These are phyloP conservation scores for Laterallus jamaicensis DNA, from an alignment of 2,113 vertebrate species.

Conservation along the genomic window DNA sequence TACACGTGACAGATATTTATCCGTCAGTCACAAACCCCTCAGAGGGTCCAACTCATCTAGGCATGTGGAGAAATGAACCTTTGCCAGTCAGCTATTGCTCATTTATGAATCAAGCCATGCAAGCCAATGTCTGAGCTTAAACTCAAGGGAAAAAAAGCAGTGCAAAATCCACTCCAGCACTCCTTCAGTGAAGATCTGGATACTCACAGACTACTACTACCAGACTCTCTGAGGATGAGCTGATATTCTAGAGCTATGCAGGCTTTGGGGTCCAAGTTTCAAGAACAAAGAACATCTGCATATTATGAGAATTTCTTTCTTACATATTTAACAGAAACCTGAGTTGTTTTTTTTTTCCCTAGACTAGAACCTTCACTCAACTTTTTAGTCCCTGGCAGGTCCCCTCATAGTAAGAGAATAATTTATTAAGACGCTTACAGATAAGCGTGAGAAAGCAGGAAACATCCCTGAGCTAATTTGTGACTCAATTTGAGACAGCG, in stretches of 20 bases:
- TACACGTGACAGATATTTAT: slow-evolving; percentile 73
- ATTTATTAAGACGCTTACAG: neutral
- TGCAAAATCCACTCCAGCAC: neutral
- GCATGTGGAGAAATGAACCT: slow-evolving; percentile 48
- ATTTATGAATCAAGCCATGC: slow-evolving; percentile 38
- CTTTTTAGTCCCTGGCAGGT: neutral
- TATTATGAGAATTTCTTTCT: neutral
- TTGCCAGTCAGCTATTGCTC: slow-evolving; percentile 66
- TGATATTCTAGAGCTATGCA: neutral
- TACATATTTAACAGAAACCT: neutral
- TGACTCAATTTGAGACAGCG: neutral
- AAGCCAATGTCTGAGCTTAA: neutral
- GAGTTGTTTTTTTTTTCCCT: neutral
- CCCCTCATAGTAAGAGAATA: neutral
- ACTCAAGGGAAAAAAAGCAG: neutral
- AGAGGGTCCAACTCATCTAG: slow-evolving; percentile 41
- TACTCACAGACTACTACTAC: neutral
- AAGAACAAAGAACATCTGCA: neutral
- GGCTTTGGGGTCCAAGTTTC: neutral
- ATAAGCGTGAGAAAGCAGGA: neutral
- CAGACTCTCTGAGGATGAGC: neutral
- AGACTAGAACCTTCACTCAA: neutral
- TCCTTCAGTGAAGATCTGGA: neutral
- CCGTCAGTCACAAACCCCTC: slow-evolving; percentile 69
- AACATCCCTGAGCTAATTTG: neutral